Conservation (phyloP, 2,888 invertebrate genomes). For the Agonopterix arenella region DNA sequence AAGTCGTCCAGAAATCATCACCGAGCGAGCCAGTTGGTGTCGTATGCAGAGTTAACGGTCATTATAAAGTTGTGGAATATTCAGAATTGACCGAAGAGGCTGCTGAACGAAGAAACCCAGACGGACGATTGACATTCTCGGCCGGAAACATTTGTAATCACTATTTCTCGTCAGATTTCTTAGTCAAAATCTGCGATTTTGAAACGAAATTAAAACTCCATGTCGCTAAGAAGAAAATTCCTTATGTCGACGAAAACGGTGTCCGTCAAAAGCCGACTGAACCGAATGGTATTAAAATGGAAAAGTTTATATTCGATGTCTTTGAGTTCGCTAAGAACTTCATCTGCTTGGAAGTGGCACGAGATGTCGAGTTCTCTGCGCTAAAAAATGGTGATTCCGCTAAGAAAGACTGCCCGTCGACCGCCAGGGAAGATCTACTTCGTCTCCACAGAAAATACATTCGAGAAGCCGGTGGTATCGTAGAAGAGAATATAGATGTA, state of each 20-base stretch:
- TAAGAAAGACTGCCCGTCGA: conserved; percentile 93
- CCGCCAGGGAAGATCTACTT: conserved; percentile 87
- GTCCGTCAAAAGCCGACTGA: conserved; percentile 83
- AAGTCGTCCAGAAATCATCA: conserved; percentile 94
- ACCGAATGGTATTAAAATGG: conserved; percentile 98
- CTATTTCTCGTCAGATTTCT: conserved; percentile 93
- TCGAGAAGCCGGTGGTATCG: conserved; percentile 86
- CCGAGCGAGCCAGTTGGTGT: conserved; percentile 97
- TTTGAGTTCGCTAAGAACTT: conserved; percentile 95
- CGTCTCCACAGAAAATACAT: conserved; percentile 88
- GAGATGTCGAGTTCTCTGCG: conserved; percentile 97
- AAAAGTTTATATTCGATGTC: conserved; percentile 99
- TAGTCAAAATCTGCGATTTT: conserved; percentile 84
- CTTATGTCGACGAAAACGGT: conserved; percentile 85
- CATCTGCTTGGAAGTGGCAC: conserved; percentile 93
- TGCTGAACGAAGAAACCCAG: conserved; percentile 85
- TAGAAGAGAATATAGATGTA: conserved; percentile 80
- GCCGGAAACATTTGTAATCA: conserved; percentile 99
- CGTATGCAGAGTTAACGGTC: conserved; percentile 93
- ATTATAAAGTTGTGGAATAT: conserved; percentile 97
- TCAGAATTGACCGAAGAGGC: conserved; percentile 95
- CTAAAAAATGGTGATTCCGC: conserved; percentile 94
- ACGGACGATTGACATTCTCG: conserved; percentile 91
- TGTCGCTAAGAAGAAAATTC: conserved; percentile 98
- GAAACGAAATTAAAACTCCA: conserved; percentile 91